Evolutionary conservation across 2,797 vertebrate species (phyloP), one percentile per base, ranked within the genome.

Genomic region (Discoglossus pictus): DNA sequence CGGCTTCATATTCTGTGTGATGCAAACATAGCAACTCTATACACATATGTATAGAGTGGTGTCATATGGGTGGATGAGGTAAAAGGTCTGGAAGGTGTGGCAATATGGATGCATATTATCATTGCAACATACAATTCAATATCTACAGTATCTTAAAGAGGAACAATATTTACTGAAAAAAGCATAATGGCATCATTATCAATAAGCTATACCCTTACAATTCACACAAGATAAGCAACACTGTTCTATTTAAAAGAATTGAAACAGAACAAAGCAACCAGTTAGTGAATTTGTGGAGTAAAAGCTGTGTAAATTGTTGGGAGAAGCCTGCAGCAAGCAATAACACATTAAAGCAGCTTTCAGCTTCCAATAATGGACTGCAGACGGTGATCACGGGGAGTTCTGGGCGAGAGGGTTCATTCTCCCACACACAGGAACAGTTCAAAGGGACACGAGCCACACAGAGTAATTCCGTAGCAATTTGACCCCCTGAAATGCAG

Each of bases 341-440:
- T 75, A 21, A 77, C 65, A 72, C 79, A 74, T 0, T 25, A 74
- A 76, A 75, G 74, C 73, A 77, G 74, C 74, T 75, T 77, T 75
- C 0, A 61, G 77, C 11, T 74, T 80, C 78, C 68, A 65, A 73
- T 79, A 78, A 74, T 79, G 78, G 73, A 75, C 76, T 81, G 75
- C 74, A 83, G 80, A 73, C 73, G 43, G 76, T 77, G 79, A 83
- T 83, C 79, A 80, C 76, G 83, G 78, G 78, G 74, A 73, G 74
- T 73, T 73, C 76, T 77, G 76, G 68, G 74, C 61, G 61, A 77
- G 74, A 69, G 52, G 43, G 73, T 73, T 75, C 78, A 61, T 68
- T 63, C 73, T 70, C 64, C 68, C 64, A 74, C 71, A 69, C 78
- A 73, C 76, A 79, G 73, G 59, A 74, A 53, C 61, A 62, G 70